A percentile compares a stretch with the other conserved stretches of the same genome.
These are phyloP conservation scores for Solenopsis fugax DNA, from an alignment of 1,140 invertebrate genomes.

Conservation along the genomic window DNA sequence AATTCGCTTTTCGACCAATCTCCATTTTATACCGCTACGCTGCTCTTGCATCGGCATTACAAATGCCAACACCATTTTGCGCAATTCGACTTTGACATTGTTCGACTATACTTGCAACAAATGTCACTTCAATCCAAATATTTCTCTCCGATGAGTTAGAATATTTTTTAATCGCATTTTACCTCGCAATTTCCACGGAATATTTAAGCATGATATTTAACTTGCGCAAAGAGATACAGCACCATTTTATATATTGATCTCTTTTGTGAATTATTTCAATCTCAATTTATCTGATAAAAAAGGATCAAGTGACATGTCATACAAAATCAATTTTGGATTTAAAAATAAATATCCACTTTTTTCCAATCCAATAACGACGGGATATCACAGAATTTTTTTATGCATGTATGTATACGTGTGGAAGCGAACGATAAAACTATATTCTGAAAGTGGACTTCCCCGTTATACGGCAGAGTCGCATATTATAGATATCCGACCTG, in stretches of 20 bases:
- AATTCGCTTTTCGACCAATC: slow-evolving; percentile 57
- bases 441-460: not conserved
- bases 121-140: slow-evolving; percentile 43
- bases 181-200: slow-evolving; percentile 16
- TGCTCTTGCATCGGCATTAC: slow-evolving; percentile 29
- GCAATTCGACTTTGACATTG: slow-evolving; percentile 45
- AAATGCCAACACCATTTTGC: slow-evolving; percentile 49
- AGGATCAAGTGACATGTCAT: not conserved
- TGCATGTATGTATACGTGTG: not conserved
- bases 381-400: not conserved
- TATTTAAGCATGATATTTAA: slow-evolving; percentile 51
- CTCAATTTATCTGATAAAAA: slow-evolving; percentile 28
- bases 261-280: slow-evolving; percentile 45
- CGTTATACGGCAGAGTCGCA: not conserved
- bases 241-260: slow-evolving; percentile 21
- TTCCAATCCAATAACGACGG: not conserved
- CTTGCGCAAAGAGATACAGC: not conserved
- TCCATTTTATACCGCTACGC: slow-evolving; percentile 29
- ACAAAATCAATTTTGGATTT: slow-evolving; percentile 18
- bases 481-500: slow-evolving; percentile 15
- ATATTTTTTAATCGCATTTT: slow-evolving; percentile 47
- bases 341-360: slow-evolving; percentile 23
- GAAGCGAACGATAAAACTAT: not conserved
- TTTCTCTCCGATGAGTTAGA: slow-evolving; percentile 27
- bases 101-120: slow-evolving; percentile 39